These are phyloP conservation scores for Ceratothoa steindachneri DNA, from an alignment of 2,888 invertebrate species.

Conservation along the genomic window DNA sequence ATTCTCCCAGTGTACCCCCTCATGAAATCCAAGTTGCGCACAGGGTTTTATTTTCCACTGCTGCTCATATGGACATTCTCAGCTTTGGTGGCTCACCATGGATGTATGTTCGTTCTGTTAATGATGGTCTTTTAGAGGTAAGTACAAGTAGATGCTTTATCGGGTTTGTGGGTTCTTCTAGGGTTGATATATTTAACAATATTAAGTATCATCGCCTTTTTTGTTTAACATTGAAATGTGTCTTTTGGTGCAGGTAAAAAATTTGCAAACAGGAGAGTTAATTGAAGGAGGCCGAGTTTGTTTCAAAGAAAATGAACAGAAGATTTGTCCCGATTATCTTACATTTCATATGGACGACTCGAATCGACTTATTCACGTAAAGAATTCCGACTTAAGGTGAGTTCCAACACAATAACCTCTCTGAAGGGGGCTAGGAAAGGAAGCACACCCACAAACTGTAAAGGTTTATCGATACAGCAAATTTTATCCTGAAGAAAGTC, in stretches of 20 bases:
- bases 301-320: slow-evolving; percentile 19
- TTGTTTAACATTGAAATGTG: too few species aligned
- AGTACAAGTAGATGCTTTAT: too few species aligned
- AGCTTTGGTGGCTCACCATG: slow-evolving; percentile 33
- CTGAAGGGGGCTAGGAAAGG: too few species aligned
- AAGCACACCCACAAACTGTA: too few species aligned
- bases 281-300: slow-evolving; percentile 22
- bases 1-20: background rate
- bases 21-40: slow-evolving; percentile 15
- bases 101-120: slow-evolving; percentile 29
- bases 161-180: background rate
- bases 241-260: too few species aligned
- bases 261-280: slow-evolving; percentile 15
- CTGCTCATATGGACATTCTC: slow-evolving; percentile 31
- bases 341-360: slow-evolving; percentile 39
- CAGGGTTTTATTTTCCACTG: slow-evolving; percentile 24
- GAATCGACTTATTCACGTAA: slow-evolving; percentile 29
- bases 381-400: slow-evolving; percentile 25
- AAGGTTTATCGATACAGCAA: too few species aligned
- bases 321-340: slow-evolving; percentile 30
- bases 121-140: slow-evolving; percentile 29
- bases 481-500: too few species aligned
- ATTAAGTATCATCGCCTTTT: too few species aligned
- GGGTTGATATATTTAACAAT: background rate
- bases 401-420: background rate